These are phyloP conservation scores for Idaea biselata DNA, from an alignment of 2,888 invertebrate species.

Conservation along the genomic window DNA sequence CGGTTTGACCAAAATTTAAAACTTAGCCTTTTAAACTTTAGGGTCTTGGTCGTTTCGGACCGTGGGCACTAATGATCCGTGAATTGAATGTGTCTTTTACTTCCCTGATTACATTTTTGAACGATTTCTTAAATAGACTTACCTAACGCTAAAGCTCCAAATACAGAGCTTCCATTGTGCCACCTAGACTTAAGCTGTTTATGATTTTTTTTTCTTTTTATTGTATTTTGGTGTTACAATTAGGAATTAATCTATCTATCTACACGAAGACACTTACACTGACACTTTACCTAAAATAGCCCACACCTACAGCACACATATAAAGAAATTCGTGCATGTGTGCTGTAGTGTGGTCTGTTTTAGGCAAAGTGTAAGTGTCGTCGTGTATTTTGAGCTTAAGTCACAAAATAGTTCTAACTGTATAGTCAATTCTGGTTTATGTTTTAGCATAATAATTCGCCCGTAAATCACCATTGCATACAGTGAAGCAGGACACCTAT, in stretches of 20 bases:
- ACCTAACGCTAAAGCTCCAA: not conserved
- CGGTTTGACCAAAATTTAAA: constrained; percentile 53
- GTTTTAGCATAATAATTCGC: not conserved
- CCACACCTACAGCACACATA: too few relatives aligned
- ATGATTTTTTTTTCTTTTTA: too few relatives aligned
- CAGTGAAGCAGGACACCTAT: constrained; percentile 12
- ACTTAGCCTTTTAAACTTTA: constrained; percentile 50
- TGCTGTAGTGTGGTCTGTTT: too few relatives aligned
- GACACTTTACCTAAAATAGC: too few relatives aligned
- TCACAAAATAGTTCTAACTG: too few relatives aligned
- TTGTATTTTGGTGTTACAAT: too few relatives aligned
- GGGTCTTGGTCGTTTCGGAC: constrained; percentile 59
- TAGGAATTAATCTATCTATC: too few relatives aligned
- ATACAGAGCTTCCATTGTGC: too few relatives aligned
- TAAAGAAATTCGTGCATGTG: too few relatives aligned
- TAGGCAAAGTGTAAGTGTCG: too few relatives aligned
- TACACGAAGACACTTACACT: too few relatives aligned
- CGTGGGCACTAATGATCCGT: constrained; percentile 69
- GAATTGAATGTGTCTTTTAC: constrained; percentile 55
- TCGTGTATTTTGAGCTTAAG: not conserved
- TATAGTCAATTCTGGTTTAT: not conserved
- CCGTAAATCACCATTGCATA: not conserved
- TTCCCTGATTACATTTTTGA: constrained; percentile 13
- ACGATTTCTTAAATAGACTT: constrained; percentile 5
- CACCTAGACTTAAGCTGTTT: too few relatives aligned